Conservation (phyloP, 2,888 invertebrate species). For the Cacoxenus indagator region DNA sequence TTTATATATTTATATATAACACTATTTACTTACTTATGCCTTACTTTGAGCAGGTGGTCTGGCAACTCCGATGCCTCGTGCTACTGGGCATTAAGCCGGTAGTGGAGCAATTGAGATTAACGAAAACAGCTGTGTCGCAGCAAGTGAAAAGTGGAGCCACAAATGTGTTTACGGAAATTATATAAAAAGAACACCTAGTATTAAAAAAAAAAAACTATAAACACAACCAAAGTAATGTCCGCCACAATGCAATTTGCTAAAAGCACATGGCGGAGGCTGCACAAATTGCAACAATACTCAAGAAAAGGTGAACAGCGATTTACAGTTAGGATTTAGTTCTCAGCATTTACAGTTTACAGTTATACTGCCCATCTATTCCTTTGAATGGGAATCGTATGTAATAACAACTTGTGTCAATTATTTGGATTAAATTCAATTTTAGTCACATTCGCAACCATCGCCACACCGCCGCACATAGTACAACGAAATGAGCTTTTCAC, state of each 20-base stretch:
- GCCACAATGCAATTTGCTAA: slow-evolving; percentile 44
- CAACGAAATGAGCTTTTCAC: slow-evolving; percentile 81
- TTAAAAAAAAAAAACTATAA: background rate
- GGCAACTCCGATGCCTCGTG: no score
- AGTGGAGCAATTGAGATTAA: no score
- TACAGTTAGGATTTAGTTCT: background rate
- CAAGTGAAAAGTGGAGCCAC: no score
- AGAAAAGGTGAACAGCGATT: slow-evolving; percentile 33
- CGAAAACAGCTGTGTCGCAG: no score
- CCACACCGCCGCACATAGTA: slow-evolving; percentile 57
- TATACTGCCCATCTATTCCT: background rate
- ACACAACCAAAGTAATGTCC: slow-evolving; percentile 39
- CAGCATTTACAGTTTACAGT: slow-evolving; percentile 34
- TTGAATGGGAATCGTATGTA: background rate
- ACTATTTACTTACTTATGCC: no score
- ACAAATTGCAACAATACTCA: slow-evolving; percentile 44
- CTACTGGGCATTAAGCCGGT: no score
- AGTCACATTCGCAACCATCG: background rate
- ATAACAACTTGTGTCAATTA: background rate
- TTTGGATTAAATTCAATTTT: background rate
- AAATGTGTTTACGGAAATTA: background rate
- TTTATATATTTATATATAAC: no score
- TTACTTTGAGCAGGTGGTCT: no score
- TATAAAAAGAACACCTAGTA: background rate
- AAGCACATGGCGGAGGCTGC: slow-evolving; percentile 36